Base-by-base conservation (phyloP, 2,797 vertebrate genomes). In the Ceryle rudis region DNA sequence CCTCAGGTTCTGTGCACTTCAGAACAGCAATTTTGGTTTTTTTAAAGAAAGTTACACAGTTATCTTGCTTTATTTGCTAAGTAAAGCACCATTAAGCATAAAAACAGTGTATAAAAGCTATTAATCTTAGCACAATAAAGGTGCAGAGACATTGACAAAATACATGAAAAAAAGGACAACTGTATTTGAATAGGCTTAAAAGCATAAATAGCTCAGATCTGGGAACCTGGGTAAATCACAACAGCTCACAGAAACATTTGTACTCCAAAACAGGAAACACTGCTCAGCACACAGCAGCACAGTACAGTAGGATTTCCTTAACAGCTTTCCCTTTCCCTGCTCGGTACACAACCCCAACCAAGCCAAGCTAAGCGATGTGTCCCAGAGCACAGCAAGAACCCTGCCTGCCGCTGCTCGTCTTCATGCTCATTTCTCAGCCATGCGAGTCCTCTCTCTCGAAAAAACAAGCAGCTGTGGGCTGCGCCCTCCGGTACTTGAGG, bases 361-460 rank as follows among this genome's bases (percentile, higher is more conserved):
- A 28, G 35, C 22, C 70, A 37, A 14, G 31, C 10, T 15, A 14
- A 19, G 15, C 2, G 35, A 29, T 2, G 18, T 4, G 8, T 10
- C 8, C 2, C 22, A 37, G 28, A 5, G 37, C 42, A 18, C 22
- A 15, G 12, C 8, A 14, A 15, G n/a, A 41, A 23, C n/a, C 33
- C 39, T 28, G 11, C 26, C 42, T 3, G 37, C 37, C 3, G 5
- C 78, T 11, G 22, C 47, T 51, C 18, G 4, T 3, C 17, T 29
- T 17, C 82, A 22, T 0, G 4, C 16, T n/a, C 21, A 2, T 4
- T 11, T 20, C 58, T 49, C 46, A 31, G 33, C 19, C 46, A 5
- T 0, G 4, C 4, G 2, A 35, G 3, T 1, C 11, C 10, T 5
- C 26, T 10, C 14, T n/a, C n/a, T 60, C 41, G 5, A 26, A 47